These are phyloP conservation scores for Gallinago solitaria DNA, from an alignment of 2,797 vertebrate species.

Conservation along the genomic window DNA sequence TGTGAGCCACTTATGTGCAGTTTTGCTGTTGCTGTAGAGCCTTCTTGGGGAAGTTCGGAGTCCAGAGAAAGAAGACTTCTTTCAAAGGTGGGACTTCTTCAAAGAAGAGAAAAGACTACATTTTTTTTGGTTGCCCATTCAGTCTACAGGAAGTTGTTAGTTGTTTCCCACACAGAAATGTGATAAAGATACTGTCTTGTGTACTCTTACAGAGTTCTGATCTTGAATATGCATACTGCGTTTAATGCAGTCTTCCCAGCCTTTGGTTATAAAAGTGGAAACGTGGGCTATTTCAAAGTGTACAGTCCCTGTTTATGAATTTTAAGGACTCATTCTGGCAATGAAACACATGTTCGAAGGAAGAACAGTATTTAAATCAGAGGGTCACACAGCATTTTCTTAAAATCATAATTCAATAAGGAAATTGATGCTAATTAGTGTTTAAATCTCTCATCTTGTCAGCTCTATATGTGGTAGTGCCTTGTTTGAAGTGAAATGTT, in stretches of 20 bases:
- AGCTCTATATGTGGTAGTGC: constrained; percentile 3
- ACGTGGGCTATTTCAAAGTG: not conserved
- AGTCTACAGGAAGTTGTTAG: not conserved
- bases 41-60: not conserved
- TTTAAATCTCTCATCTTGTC: constrained; percentile 48
- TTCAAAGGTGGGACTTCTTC: not conserved
- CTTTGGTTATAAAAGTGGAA: not conserved
- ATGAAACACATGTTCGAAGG: not conserved
- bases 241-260: not conserved
- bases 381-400: not conserved
- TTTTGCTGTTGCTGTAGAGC: not conserved
- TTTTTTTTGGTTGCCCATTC: not conserved
- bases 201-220: not conserved
- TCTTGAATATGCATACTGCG: not conserved
- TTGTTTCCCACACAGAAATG: not conserved
- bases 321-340: not conserved
- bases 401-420: constrained; percentile 27
- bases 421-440: constrained; percentile 33
- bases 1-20: not conserved
- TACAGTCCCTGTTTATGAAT: not conserved
- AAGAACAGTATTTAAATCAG: constrained; percentile 44
- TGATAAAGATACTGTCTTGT: not conserved
- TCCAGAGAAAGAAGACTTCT: not conserved
- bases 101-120: not conserved
- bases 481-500: constrained; percentile 45